Base-by-base conservation (phyloP, 2,888 invertebrate genomes). In the Caradrina clavipalpis region DNA sequence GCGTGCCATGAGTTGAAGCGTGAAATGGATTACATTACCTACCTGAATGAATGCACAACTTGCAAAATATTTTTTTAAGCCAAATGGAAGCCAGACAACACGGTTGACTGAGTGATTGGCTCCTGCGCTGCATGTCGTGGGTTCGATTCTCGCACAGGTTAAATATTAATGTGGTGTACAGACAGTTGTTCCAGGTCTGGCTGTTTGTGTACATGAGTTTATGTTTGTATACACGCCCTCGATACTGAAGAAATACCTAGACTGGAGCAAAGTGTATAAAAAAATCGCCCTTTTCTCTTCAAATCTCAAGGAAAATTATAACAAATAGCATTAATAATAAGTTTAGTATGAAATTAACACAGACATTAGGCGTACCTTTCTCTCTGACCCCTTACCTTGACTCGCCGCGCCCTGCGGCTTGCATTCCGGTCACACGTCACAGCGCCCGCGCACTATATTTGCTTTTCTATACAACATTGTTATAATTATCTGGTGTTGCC, bases 331-430 rank as follows among this genome's bases (percentile, higher is more conserved):
- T 45, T 31, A 21, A 49, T 59, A 84, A 82, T 84, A 86, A 82
- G 77, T 83, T 76, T 71, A 87, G 84, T 85, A 87, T 87, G 86
- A 89, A 91, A 91, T 93, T 90, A 91, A 92, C 89, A 88, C 88
- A 92, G 89, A 92, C 91, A 90, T 91, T 88, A 91, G 89, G 86
- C 85, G 79, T 89, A 91, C 95, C 95, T 95, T 95, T 95, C 95
- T 92, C 92, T 91, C 86, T 94, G 95, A 95, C 95, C 95, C 89
- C 91, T 94, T 84, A 89, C 95, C 95, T 95, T 95, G 95, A 95
- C 95, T 94, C 87, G 95, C 91, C 95, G 93, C 95, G 92, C 95
- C 95, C 91, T 91, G 87, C 86, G 89, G 90, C 88, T 86, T 83
- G 92, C 93, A 91, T 92, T 88, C 92, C 91, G 86, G 81, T 86